phyloP scores from a whole-genome alignment of 2,888 invertebrate genomes.

The Hydriomena furcata region DNA sequence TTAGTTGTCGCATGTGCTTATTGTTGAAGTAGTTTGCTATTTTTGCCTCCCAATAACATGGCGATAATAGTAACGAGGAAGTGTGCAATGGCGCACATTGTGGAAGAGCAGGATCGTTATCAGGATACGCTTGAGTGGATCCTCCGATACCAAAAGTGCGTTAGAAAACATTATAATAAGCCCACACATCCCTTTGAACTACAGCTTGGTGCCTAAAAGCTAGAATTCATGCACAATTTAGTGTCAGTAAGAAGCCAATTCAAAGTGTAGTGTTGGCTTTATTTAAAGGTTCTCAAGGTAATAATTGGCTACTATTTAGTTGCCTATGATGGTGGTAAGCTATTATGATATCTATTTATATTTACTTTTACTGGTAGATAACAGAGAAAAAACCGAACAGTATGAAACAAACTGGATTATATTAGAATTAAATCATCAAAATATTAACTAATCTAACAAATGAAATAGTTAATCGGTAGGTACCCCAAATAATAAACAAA shows the following conservation, averaged over 20 bases:
- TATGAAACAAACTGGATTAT: too few relatives aligned
- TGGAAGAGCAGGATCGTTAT: constrained; percentile 18
- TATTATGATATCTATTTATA: too few relatives aligned
- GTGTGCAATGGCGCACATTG: constrained; percentile 34
- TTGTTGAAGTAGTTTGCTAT: constrained; percentile 34
- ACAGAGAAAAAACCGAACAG: too few relatives aligned
- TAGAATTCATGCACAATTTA: too few relatives aligned
- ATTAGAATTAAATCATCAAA: too few relatives aligned
- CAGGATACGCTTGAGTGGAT: constrained; percentile 17
- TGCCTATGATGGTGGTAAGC: too few relatives aligned
- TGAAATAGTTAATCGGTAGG: background rate
- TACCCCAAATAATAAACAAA: background rate
- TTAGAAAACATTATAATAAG: constrained; percentile 1
- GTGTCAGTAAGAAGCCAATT: too few relatives aligned
- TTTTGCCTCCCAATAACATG: constrained; percentile 47
- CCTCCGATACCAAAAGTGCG: constrained; percentile 6
- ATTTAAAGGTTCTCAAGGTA: too few relatives aligned
- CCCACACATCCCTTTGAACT: background rate
- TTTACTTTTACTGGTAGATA: too few relatives aligned
- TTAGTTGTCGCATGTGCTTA: background rate
- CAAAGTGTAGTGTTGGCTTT: too few relatives aligned
- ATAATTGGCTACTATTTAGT: too few relatives aligned
- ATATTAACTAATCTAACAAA: background rate
- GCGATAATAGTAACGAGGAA: constrained; percentile 32
- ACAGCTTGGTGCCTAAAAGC: background rate